Conservation (phyloP, 2,888 invertebrate genomes). For the Dascillus cervinus region DNA sequence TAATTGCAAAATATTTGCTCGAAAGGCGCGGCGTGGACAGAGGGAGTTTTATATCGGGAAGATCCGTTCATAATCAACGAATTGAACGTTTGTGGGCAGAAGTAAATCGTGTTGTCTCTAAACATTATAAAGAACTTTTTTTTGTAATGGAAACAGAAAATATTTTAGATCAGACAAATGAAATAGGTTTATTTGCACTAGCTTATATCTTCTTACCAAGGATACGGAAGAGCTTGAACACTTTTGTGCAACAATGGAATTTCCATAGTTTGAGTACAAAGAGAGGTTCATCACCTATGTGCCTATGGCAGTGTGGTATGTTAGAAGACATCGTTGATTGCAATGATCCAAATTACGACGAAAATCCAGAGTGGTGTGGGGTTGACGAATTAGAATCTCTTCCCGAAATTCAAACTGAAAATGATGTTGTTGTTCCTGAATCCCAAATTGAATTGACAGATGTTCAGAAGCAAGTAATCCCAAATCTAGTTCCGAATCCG, state of each 20-base stretch:
- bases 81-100: constrained; percentile 9
- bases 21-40: constrained; percentile 5
- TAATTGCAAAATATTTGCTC: constrained; percentile 8
- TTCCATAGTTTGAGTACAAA: constrained; percentile 3
- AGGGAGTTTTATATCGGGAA: constrained; percentile 9
- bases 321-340: not conserved
- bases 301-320: constrained; percentile 5
- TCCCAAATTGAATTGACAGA: too few relatives aligned
- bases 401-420: too few relatives aligned
- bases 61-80: constrained; percentile 10
- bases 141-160: too few relatives aligned
- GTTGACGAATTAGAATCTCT: too few relatives aligned
- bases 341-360: constrained; percentile 1
- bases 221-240: too few relatives aligned
- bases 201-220: too few relatives aligned
- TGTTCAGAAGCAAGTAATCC: too few relatives aligned
- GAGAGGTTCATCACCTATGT: constrained; percentile 1
- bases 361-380: constrained; percentile 7
- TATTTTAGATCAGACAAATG: constrained; percentile 6
- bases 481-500: too few relatives aligned
- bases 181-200: too few relatives aligned
- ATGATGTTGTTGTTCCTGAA: too few relatives aligned
- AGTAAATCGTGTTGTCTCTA: constrained; percentile 7
- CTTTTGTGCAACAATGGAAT: too few relatives aligned
- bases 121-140: constrained; percentile 5